Evolutionary conservation across 2,888 invertebrate genomes (phyloP), one percentile per base, ranked within the genome.

Genomic region (Sminthurinus aureus): DNA sequence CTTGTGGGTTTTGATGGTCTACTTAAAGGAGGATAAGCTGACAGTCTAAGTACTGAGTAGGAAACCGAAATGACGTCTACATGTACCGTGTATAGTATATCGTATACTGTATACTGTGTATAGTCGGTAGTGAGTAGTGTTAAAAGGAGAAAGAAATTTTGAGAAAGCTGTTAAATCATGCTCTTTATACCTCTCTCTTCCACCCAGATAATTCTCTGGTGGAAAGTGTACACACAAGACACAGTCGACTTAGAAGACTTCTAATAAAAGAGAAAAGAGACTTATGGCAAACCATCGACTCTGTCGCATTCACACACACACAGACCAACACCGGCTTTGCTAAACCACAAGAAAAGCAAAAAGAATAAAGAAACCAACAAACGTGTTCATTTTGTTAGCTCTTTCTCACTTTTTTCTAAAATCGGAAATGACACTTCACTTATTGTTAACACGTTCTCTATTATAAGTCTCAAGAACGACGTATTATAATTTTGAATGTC

Each of bases 91-190:
- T 38, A 38, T 1, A 38, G 38, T 38, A 38, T 38, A 38, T 38
- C 6, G 38, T 38, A 38, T 6, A 38, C 3, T 6, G 38, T 38
- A 38, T 6, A 38, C 1, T 6, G 38, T 38, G 9, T n/a, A n/a
- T n/a, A n/a, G n/a, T n/a, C n/a, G n/a, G n/a, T n/a, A n/a, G n/a
- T n/a, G n/a, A n/a, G n/a, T 9, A 58, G 58, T 58, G 58, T 58
- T 58, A 18, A 26, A 22, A 22, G 22, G n/a, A 67, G 67, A 67
- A 20, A 71, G 71, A 15, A 26, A 71, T 24, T 79, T 66, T 79
- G 79, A 79, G 79, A 79, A 79, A 79, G 79, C 50, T 79, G 79
- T 79, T 79, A 79, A 79, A 79, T 79, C 79, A 79, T 79, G 78
- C 66, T 78, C 22, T 15, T 24, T 71, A 24, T 26, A 13, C 24